Base-by-base conservation (phyloP, 1,140 invertebrate species). In the Harpegnathos saltator region DNA sequence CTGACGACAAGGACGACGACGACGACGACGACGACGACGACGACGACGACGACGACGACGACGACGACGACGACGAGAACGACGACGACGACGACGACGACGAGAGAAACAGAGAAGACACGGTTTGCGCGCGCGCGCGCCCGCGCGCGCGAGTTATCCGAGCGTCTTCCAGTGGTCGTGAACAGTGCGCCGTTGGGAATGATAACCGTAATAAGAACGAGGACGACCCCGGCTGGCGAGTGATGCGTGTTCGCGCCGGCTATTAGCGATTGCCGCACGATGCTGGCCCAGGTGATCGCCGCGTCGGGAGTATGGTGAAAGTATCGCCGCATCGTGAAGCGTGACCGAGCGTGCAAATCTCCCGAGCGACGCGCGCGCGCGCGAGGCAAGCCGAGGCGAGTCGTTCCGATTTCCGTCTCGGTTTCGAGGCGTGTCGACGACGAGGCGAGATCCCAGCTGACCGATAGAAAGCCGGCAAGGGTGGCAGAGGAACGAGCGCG, bases 371-470 rank as follows among this genome's bases (percentile, higher is more conserved):
- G 29, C 29, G 29, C n/a, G n/a, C n/a, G n/a, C n/a, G n/a, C n/a
- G n/a, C n/a, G n/a, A n/a, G n/a, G n/a, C 38, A 17, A 33, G 19
- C 19, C n/a, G 56, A 63, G 63, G 78, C 61, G 62, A 33, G 62
- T 73, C 68, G 33, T 59, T 19, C 14, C 56, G 78, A 50, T 74
- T 82, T 44, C 59, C 56, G 69, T 59, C 38, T 71, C 54, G 75
- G 69, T 59, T 24, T 71, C 54, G 75, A 33, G 33, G 63, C 33
- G 33, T 44, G 33, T 12, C 24, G n/a, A n/a, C n/a, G n/a, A n/a
- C n/a, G n/a, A 69, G 33, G 63, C 58, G 54, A 33, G 65, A 80
- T 71, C 44, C n/a, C 48, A 56, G 58, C 19, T 33, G 75, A 38
- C 52, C 65, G 65, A 15, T 75, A 26, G 44, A 44, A 26, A 1